Evolutionary conservation across 2,797 vertebrate genomes (phyloP).

Genomic region (Pipistrellus pygmaeus): DNA sequence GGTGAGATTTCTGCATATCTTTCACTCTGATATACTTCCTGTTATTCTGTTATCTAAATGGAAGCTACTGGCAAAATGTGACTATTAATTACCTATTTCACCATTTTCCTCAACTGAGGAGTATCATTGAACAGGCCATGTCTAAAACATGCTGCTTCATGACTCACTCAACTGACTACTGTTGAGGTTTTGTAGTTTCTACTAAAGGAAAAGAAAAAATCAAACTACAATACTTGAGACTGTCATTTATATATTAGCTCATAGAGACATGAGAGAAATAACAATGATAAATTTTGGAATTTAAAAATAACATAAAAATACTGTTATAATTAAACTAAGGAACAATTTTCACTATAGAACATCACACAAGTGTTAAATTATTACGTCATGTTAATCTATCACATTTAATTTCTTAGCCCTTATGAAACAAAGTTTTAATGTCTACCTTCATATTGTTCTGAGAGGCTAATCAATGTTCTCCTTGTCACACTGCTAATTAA

Average conservation of each 20-base stretch:
- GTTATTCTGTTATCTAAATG: conserved; percentile 42
- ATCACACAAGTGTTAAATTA: background rate
- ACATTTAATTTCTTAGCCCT: background rate
- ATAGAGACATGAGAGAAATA: background rate
- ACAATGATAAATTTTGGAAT: background rate
- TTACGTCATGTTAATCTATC: background rate
- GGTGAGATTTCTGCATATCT: background rate
- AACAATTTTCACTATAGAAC: background rate
- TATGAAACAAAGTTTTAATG: background rate
- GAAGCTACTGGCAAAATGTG: conserved; percentile 29
- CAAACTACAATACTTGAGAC: background rate
- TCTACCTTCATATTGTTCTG: background rate
- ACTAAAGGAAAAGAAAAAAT: background rate
- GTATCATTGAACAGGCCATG: background rate
- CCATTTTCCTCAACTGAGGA: conserved; percentile 9
- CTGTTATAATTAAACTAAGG: background rate
- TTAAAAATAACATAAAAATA: conserved; percentile 7
- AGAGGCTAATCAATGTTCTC: background rate
- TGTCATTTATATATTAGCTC: background rate
- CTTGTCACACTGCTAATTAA: background rate
- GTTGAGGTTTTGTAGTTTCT: conserved; percentile 11
- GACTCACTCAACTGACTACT: background rate
- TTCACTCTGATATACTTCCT: background rate
- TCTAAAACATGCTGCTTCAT: background rate
- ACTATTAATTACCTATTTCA: conserved; percentile 12